Base-by-base conservation (phyloP, 2,888 invertebrate species). In the Thalpophila matura region DNA sequence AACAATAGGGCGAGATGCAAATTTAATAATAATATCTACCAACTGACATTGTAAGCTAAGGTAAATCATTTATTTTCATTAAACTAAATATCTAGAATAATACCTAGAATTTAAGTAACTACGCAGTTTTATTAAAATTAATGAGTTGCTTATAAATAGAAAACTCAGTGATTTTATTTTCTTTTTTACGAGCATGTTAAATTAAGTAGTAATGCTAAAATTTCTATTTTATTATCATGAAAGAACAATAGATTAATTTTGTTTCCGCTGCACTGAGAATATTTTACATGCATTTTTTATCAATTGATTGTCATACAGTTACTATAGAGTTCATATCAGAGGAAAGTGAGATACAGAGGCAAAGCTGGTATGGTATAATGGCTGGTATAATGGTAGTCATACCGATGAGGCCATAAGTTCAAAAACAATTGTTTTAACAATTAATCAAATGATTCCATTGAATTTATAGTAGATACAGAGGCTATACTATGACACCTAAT, bases 101-200 rank as follows among this genome's bases (percentile, higher is more conserved):
- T 47, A 57, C 24, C 14, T 54, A 31, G 31, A 42, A 42, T 35
- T 6, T 29, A 24, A 26, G n/a, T n/a, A 24, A 26, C 14, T n/a
- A 37, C 35, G 16, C 35, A 46, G 40, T 35, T 46, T 40, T 46
- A 68, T 61, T 33, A 67, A 47, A 47, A 60, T 26, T 42, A 53
- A 68, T 42, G 68, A 68, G 33, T 29, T 26, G 1, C 10, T 54
- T 35, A 35, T 40, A 6, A 46, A 35, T 35, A 58, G n/a, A 43
- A 54, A 12, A 9, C 33, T 14, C 6, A 9, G 16, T 3, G n/a
- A 18, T 27, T 27, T 31, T 14, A 33, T 51, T 51, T 60, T 40
- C 7, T 54, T 37, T 43, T 22, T n/a, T 27, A 18, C 5, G 7
- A 18, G 9, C 27, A n/a, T n/a, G n/a, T n/a, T 4, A 4, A 18